phyloP scores from a whole-genome alignment of 2,888 invertebrate species.

The Euproctis similis region DNA sequence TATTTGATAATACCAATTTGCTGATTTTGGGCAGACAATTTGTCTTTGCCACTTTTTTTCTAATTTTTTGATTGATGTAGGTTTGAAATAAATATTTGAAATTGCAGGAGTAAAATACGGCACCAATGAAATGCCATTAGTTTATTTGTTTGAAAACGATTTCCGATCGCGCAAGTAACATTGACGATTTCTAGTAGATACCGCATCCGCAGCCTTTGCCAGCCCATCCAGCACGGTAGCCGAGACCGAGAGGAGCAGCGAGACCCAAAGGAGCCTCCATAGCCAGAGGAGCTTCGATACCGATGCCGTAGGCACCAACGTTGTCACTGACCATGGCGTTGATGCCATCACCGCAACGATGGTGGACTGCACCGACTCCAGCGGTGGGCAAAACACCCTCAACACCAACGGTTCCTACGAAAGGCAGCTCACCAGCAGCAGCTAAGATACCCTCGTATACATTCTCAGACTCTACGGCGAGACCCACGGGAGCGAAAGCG shows the following conservation, averaged over 20 bases:
- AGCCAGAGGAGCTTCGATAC: conserved; percentile 13
- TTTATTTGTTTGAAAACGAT: too few relatives aligned
- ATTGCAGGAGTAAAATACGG: too few relatives aligned
- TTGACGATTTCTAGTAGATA: neutral
- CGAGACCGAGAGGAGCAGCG: conserved; percentile 1
- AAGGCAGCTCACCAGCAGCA: conserved; percentile 13
- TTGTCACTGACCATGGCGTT: conserved; percentile 4
- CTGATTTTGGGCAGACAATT: too few relatives aligned
- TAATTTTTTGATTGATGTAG: too few relatives aligned
- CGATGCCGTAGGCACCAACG: conserved; percentile 14
- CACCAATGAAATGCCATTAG: too few relatives aligned
- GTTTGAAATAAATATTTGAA: too few relatives aligned
- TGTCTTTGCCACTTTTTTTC: too few relatives aligned
- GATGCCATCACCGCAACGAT: conserved; percentile 11
- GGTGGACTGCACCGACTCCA: conserved; percentile 12
- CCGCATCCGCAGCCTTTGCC: conserved; percentile 1
- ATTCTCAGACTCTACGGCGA: conserved; percentile 29
- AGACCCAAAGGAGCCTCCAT: conserved; percentile 3
- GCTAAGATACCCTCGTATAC: conserved; percentile 7
- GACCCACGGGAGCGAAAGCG: conserved; percentile 25
- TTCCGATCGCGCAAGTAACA: too few relatives aligned
- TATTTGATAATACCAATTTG: too few relatives aligned
- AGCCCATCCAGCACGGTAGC: neutral
- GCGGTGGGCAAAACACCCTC: conserved; percentile 11
- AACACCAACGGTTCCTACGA: conserved; percentile 16